Evolutionary conservation across 1,140 invertebrate species (phyloP).

Genomic region (Euwallacea fornicatus): DNA sequence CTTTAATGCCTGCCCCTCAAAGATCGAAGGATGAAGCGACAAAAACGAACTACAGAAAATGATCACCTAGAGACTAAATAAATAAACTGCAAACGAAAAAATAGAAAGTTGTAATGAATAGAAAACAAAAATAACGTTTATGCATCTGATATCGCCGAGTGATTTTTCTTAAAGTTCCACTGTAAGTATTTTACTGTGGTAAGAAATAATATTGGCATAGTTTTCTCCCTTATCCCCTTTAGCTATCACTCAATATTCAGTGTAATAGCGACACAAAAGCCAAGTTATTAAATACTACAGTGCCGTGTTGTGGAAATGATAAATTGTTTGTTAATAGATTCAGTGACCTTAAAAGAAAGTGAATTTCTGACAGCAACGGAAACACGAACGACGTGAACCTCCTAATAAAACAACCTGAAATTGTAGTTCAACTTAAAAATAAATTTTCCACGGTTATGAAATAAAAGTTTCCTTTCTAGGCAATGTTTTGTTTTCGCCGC

Average conservation of each 20-base stretch:
- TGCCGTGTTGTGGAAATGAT: constrained; percentile 24
- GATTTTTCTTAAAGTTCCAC: too few species aligned
- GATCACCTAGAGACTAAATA: too few species aligned
- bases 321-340: constrained; percentile 31
- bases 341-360: constrained; percentile 33
- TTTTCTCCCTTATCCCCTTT: neutral
- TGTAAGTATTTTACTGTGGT: too few species aligned
- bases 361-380: constrained; percentile 29
- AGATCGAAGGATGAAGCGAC: too few species aligned
- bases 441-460: constrained; percentile 22
- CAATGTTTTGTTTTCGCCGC: constrained; percentile 1
- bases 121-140: too few species aligned
- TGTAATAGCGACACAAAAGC: constrained; percentile 16
- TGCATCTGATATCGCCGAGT: too few species aligned
- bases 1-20: too few species aligned
- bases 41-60: too few species aligned
- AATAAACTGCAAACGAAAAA: too few species aligned
- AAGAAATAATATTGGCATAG: neutral
- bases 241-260: constrained; percentile 7
- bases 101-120: too few species aligned
- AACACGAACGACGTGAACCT: constrained; percentile 27
- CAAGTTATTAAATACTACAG: constrained; percentile 12
- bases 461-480: constrained; percentile 10
- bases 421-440: constrained; percentile 23
- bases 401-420: constrained; percentile 30